These are phyloP conservation scores for Nibea albiflora DNA, from an alignment of 2,113 vertebrate genomes.

Conservation along the genomic window DNA sequence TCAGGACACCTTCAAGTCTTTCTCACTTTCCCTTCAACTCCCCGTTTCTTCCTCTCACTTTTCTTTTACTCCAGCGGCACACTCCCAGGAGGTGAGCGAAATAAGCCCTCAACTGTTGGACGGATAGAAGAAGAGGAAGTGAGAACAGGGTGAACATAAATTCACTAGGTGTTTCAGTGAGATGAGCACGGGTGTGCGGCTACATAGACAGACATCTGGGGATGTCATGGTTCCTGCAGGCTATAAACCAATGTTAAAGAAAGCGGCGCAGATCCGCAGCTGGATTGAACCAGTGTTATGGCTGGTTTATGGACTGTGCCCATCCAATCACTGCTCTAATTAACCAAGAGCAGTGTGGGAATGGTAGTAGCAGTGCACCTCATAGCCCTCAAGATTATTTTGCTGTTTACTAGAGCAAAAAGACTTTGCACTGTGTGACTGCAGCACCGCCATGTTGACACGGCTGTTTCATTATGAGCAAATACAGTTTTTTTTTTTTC, in stretches of 20 bases:
- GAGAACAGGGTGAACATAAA: constrained; percentile 65
- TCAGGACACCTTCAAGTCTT: constrained; percentile 74
- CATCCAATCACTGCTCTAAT: constrained; percentile 80
- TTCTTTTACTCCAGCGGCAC: constrained; percentile 59
- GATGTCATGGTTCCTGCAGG: constrained; percentile 57
- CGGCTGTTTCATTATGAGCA: constrained; percentile 73
- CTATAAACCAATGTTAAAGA: constrained; percentile 66
- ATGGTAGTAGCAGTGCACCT: constrained; percentile 38
- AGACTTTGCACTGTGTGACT: constrained; percentile 55
- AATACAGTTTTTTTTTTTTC: constrained; percentile 39
- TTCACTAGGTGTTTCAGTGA: constrained; percentile 50
- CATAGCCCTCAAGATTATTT: constrained; percentile 51
- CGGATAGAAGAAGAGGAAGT: constrained; percentile 53
- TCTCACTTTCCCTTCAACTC: constrained; percentile 68
- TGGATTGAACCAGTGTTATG: constrained; percentile 69
- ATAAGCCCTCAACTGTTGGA: constrained; percentile 55
- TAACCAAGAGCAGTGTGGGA: constrained; percentile 63
- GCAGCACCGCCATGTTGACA: constrained; percentile 68
- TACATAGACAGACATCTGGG: constrained; percentile 68
- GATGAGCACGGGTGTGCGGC: constrained; percentile 34
- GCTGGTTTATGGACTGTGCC: constrained; percentile 77
- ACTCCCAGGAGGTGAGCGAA: constrained; percentile 70
- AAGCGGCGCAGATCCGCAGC: constrained; percentile 56
- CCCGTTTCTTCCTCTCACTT: constrained; percentile 61
- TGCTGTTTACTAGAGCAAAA: constrained; percentile 70